A percentile compares a stretch with the other conserved stretches of the same genome.
Evolutionary conservation across 1,140 invertebrate species (phyloP).

Genomic region (Drosophila kanapiae): DNA sequence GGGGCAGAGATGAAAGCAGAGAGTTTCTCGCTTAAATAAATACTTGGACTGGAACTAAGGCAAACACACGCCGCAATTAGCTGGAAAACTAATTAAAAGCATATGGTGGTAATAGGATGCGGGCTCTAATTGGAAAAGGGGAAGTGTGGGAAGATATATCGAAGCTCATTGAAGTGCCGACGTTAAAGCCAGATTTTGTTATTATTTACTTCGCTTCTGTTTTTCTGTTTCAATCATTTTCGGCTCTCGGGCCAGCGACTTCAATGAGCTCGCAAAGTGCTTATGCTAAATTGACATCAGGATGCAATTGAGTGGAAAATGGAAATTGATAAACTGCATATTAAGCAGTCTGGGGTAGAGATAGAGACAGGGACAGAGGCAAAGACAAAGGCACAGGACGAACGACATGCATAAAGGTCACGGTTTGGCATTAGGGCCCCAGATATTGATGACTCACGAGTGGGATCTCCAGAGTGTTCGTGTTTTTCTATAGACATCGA

Average conservation of each 20-base stretch:
- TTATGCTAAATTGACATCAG: conserved; percentile 39
- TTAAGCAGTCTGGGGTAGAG: conserved; percentile 10
- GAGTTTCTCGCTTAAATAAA: conserved; percentile 5
- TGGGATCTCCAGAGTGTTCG: conserved; percentile 74
- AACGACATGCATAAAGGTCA: conserved; percentile 31
- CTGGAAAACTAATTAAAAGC: conserved; percentile 42
- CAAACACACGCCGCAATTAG: conserved; percentile 35
- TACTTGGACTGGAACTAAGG: conserved; percentile 12
- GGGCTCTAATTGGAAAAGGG: conserved; percentile 31
- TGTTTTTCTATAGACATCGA: conserved; percentile 77
- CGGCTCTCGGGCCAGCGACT: conserved; percentile 8
- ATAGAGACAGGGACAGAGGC: conserved; percentile 2
- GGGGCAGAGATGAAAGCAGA: conserved; percentile 13
- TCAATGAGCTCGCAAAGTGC: conserved; percentile 33
- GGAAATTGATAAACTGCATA: conserved; percentile 45
- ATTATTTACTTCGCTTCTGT: neutral
- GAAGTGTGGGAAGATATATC: conserved; percentile 2
- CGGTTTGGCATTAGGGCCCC: conserved; percentile 26
- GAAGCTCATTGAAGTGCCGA: conserved; percentile 24
- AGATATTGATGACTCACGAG: conserved; percentile 74
- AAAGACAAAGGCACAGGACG: conserved; percentile 1
- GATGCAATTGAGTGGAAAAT: conserved; percentile 49
- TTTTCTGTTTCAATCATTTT: conserved; percentile 2
- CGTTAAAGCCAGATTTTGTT: neutral
- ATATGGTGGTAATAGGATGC: conserved; percentile 38